These are phyloP conservation scores for Andrena minutula DNA, from an alignment of 2,888 invertebrate genomes.

Conservation along the genomic window DNA sequence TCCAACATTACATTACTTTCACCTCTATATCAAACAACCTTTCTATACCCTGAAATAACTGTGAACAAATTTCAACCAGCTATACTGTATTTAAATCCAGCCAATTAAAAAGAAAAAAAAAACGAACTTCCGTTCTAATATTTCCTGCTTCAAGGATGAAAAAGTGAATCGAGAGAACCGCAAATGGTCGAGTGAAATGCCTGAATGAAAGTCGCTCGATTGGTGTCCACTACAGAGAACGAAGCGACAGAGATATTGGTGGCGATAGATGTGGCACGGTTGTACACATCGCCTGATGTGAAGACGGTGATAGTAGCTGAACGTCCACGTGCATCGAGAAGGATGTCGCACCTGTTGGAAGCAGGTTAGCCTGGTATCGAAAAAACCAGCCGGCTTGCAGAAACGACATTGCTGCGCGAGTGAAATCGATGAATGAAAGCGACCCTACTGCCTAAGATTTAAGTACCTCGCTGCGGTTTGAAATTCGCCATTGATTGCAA, in stretches of 20 bases:
- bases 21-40: background rate
- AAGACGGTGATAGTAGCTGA: conserved; percentile 51
- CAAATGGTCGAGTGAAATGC: conserved; percentile 54
- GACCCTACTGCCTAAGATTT: conserved; percentile 25
- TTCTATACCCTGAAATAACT: background rate
- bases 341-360: conserved; percentile 70
- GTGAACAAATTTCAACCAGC: background rate
- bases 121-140: background rate
- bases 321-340: conserved; percentile 58
- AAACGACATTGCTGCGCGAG: conserved; percentile 50
- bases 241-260: conserved; percentile 28
- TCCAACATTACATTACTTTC: too few relatives aligned
- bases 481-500: background rate
- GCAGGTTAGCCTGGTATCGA: conserved; percentile 61
- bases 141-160: background rate
- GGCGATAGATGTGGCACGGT: conserved; percentile 56
- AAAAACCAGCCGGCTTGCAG: conserved; percentile 59
- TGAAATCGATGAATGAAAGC: conserved; percentile 74
- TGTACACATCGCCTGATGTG: conserved; percentile 35
- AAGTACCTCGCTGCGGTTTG: background rate
- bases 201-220: conserved; percentile 65
- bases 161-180: conserved; percentile 28
- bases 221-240: conserved; percentile 19
- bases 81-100: background rate
- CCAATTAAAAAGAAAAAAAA: background rate